A percentile compares a stretch with the other conserved stretches of the same genome.
These are phyloP conservation scores for Echinops telfairi DNA, from an alignment of 2,113 vertebrate species.

Conservation along the genomic window DNA sequence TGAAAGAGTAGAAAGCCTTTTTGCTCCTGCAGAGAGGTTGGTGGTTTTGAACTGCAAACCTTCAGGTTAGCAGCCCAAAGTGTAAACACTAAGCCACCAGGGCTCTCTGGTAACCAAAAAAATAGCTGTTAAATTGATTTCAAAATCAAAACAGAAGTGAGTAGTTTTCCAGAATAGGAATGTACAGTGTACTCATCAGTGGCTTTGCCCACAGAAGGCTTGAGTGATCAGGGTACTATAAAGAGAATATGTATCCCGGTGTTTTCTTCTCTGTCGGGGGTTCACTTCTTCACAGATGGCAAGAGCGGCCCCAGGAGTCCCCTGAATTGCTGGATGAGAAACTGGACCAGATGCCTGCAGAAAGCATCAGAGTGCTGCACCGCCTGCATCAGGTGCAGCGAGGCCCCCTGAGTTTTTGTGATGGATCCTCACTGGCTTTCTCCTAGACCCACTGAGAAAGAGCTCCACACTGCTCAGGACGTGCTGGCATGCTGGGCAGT, in stretches of 20 bases:
- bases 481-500: fast-evolving
- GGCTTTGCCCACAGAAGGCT: not conserved
- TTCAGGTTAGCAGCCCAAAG: no score
- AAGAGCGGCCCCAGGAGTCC: not conserved
- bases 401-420: not conserved
- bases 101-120: no score
- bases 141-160: not conserved
- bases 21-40: no score
- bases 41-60: no score
- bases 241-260: no score
- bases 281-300: not conserved
- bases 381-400: not conserved
- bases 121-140: not conserved
- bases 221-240: not conserved
- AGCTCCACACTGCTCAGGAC: not conserved
- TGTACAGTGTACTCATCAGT: fast-evolving
- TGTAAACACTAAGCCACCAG: no score
- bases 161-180: not conserved
- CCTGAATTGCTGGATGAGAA: not conserved
- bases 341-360: not conserved
- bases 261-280: not conserved
- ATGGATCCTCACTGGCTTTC: not conserved
- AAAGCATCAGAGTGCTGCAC: not conserved
- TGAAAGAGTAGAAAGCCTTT: no score
- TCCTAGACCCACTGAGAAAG: not conserved